These are phyloP conservation scores for Coptotermes formosanus DNA, from an alignment of 1,140 invertebrate species.

Conservation along the genomic window DNA sequence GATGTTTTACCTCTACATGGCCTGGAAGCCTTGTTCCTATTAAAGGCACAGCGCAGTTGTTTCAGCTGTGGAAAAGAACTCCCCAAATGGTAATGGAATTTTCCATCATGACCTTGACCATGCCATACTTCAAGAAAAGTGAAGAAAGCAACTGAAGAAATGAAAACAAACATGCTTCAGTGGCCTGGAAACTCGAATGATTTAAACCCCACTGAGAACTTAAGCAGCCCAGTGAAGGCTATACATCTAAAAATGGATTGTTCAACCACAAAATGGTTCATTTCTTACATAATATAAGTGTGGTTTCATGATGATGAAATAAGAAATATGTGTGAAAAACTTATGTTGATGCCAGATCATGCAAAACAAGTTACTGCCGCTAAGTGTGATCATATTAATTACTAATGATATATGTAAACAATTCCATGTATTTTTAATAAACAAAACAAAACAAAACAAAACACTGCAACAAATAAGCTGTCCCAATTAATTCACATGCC, in stretches of 20 bases:
- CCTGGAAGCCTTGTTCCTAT: neutral
- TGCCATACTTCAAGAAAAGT: constrained; percentile 5
- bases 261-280: neutral
- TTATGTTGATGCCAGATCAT: constrained; percentile 20
- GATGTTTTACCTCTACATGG: neutral
- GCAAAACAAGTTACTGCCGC: neutral
- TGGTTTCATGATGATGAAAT: neutral
- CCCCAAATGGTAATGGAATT: neutral
- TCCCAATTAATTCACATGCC: too few relatives aligned
- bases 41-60: too few relatives aligned
- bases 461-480: too few relatives aligned
- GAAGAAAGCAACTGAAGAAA: neutral
- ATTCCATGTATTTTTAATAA: too few relatives aligned
- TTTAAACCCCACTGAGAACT: constrained; percentile 29
- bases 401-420: too few relatives aligned
- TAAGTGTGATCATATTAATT: neutral
- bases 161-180: neutral
- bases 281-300: neutral
- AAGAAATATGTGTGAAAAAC: neutral
- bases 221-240: neutral
- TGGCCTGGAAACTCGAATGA: constrained; percentile 31
- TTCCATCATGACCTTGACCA: constrained; percentile 24
- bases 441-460: too few relatives aligned
- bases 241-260: neutral
- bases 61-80: too few relatives aligned